Evolutionary conservation across 2,888 invertebrate genomes (phyloP).

Genomic region (Serrognathus titanus): DNA sequence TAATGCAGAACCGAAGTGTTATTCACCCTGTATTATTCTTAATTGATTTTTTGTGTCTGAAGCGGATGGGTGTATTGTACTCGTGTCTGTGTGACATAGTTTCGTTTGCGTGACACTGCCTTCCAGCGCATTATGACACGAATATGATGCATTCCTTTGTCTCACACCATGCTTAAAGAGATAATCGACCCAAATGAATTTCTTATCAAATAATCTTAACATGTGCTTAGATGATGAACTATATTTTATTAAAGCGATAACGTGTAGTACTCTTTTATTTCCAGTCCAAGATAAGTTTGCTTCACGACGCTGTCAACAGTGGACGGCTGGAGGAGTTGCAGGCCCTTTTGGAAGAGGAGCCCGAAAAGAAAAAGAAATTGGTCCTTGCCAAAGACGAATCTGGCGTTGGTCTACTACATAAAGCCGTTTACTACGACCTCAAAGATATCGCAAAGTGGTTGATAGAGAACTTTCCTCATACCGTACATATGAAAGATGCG

Average conservation of each 20-base stretch:
- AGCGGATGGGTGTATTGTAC: too few species aligned
- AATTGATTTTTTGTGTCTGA: too few species aligned
- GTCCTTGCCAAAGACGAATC: constrained; percentile 64
- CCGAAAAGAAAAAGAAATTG: constrained; percentile 51
- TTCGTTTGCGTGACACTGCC: too few species aligned
- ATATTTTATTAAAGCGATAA: neutral
- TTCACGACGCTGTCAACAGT: constrained; percentile 72
- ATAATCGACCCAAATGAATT: too few species aligned
- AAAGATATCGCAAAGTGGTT: constrained; percentile 71
- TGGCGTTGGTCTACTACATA: constrained; percentile 73
- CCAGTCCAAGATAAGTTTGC: constrained; percentile 68
- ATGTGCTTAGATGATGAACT: too few species aligned
- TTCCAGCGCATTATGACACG: too few species aligned
- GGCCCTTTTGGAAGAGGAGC: constrained; percentile 52
- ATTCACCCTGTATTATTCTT: too few species aligned
- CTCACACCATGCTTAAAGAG: too few species aligned
- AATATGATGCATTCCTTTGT: too few species aligned
- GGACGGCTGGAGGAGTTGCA: constrained; percentile 69
- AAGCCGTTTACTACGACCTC: constrained; percentile 73
- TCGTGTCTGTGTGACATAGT: too few species aligned
- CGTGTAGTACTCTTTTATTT: constrained; percentile 24
- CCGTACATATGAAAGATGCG: constrained; percentile 66
- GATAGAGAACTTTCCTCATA: constrained; percentile 62
- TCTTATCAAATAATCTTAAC: too few species aligned
- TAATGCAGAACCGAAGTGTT: too few species aligned